Evolutionary conservation across 2,797 vertebrate genomes (phyloP), one percentile per base, ranked within the genome.

Genomic region (Columba guinea): DNA sequence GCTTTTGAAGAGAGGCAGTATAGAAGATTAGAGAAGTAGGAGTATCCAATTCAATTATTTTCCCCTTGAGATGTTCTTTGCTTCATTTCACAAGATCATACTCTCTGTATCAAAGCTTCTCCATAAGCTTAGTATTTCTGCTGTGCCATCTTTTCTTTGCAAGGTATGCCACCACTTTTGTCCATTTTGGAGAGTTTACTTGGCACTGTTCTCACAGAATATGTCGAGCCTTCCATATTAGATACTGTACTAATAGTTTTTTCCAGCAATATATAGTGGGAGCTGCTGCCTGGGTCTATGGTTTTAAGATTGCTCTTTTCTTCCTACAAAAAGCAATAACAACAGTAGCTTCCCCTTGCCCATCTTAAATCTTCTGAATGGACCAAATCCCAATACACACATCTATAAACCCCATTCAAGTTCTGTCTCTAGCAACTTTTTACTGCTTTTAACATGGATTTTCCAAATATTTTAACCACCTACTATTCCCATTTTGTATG

Each of bases 301-400:
- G 52, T 55, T 88, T 84, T 83, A 46, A 75, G 39, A 82, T 58
- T 78, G 53, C 8, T n/a, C 41, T 48, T 75, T 39, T 55, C 55
- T 63, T 49, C 30, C 44, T 58, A 41, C 62, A 37, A 91, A 84
- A 44, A 78, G 11, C 44, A 83, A 41, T 23, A 84, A 35, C 19
- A 81, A 37, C 16, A 60, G 44, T 19, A 82, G 44, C 83, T 94
- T 94, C 74, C 56, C 84, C 62, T 44, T 52, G 32, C 28, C 63
- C 28, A 27, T 46, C 85, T 82, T 96, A 94, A 95, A 94, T 94
- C 91, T 96, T 95, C 73, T 51, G 60, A 91, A 92, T 58, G 35
- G 65, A 68, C 76, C 0, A 0, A 84, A 88, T 94, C 93, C 70
- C 68, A 77, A 8, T 39, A 30, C 65, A 73, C 26, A 11, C 6